Evolutionary conservation across 2,113 vertebrate species (phyloP), one percentile per base, ranked within the genome.

Genomic region (Chlorodrepanis virens): DNA sequence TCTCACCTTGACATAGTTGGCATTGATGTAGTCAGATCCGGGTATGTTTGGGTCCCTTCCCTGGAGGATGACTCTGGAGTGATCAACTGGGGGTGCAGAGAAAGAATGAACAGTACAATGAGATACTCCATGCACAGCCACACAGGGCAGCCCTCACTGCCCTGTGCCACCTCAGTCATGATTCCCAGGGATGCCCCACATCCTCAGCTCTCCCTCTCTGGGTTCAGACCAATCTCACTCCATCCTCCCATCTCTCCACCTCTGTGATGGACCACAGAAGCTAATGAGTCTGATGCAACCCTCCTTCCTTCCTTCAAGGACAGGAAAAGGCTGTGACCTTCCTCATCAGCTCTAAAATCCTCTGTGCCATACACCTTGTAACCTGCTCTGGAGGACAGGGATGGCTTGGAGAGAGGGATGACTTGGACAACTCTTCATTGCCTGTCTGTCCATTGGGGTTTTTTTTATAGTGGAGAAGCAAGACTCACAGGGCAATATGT

Each of bases 11-110:
- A 99, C 96, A 1, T 98, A 99, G 97, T 99, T 99, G 96, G 98
- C 99, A 20, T 99, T 99, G 97, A 99, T 99, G 90, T 99, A 99
- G 97, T 99, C 99, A 7, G 99, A 98, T 33, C 99, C 99, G 33
- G 98, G 97, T 28, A 98, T 84, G 31, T 97, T 94, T 27, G 98
- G 98, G 93, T 99, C 98, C 8, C 95, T 93, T 27, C 98, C 97
- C 88, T 98, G 94, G 64, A 99, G 97, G 76, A 98, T 82, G 82
- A 99, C 99, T 89, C 99, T 97, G 87, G 99, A 99, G 80, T 99
- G 99, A 95, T 99, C 98, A 95, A 99, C 99, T 99, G 93, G 10
- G 67, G 25, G 29, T 90, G 77, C 35, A 93, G 63, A 23, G 20
- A 69, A 91, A 86, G 79, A 85, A 75, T 7, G 25, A 93, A 71